Conservation (phyloP, 2,888 invertebrate species). For the Scaptomyza tumidula region DNA sequence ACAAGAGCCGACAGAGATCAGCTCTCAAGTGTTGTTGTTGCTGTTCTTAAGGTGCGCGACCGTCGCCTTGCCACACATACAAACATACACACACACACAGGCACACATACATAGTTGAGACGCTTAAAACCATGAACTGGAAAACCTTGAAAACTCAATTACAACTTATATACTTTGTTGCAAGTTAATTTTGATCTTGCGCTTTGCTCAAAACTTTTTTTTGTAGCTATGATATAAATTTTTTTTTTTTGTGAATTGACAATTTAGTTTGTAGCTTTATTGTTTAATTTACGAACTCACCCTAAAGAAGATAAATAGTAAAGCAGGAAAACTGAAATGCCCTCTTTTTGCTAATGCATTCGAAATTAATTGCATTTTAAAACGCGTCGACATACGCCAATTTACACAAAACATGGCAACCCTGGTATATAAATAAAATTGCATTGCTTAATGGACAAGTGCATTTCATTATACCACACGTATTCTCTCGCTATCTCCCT, state of each 20-base stretch:
- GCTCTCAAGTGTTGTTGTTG: constrained; percentile 54
- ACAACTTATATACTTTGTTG: constrained; percentile 72
- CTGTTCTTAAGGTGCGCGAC: constrained; percentile 42
- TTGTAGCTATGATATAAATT: constrained; percentile 42
- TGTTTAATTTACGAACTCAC: constrained; percentile 23
- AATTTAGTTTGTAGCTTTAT: constrained; percentile 8
- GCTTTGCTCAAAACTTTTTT: constrained; percentile 31
- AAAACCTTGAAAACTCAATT: constrained; percentile 83
- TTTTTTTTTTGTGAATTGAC: constrained; percentile 21
- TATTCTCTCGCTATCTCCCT: constrained; percentile 1
- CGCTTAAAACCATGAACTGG: constrained; percentile 82
- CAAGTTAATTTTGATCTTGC: constrained; percentile 49
- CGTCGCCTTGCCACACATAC: constrained; percentile 52
- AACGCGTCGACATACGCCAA: constrained; percentile 58
- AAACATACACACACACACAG: constrained; percentile 9
- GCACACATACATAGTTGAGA: constrained; percentile 14
- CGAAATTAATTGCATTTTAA: constrained; percentile 62
- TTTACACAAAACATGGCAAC: constrained; percentile 55
- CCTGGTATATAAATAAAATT: constrained; percentile 56
- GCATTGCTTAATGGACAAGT: constrained; percentile 66
- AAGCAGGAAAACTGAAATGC: constrained; percentile 1
- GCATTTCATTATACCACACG: constrained; percentile 65
- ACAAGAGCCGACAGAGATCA: constrained; percentile 55
- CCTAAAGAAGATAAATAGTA: constrained; percentile 4
- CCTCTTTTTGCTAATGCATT: constrained; percentile 36